Percentiles rank a stretch among this genome's conserved stretches.
phyloP scores from a whole-genome alignment of 2,113 vertebrate species.

The Oncorhynchus masou region DNA sequence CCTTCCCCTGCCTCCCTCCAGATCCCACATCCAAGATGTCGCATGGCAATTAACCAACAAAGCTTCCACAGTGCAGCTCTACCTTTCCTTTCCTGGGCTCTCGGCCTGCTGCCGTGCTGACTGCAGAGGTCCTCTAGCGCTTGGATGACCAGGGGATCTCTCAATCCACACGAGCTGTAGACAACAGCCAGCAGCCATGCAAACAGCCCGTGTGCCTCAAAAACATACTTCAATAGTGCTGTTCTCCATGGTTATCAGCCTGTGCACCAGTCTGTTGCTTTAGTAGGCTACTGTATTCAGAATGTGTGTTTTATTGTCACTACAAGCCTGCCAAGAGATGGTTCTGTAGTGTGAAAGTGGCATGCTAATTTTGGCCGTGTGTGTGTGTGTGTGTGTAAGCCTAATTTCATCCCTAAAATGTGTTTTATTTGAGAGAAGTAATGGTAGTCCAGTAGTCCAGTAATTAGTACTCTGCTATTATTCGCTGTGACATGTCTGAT shows the following conservation, averaged over 20 bases:
- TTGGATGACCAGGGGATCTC: constrained; percentile 29
- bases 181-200: too few relatives aligned
- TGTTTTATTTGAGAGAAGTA: constrained; percentile 19
- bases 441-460: constrained; percentile 18
- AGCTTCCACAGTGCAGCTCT: constrained; percentile 9
- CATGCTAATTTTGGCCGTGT: background rate
- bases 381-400: too few relatives aligned
- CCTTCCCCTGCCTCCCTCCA: background rate
- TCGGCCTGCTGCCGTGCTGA: background rate
- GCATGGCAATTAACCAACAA: constrained; percentile 52
- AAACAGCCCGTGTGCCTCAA: constrained; percentile 17
- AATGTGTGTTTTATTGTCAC: too few relatives aligned
- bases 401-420: background rate
- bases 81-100: constrained; percentile 4
- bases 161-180: constrained; percentile 6
- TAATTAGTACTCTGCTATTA: constrained; percentile 43
- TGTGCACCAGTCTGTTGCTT: constrained; percentile 11
- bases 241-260: constrained; percentile 26
- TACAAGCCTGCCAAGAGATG: too few relatives aligned
- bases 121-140: constrained; percentile 8
- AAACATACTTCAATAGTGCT: constrained; percentile 29
- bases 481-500: constrained; percentile 30
- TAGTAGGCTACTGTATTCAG: background rate
- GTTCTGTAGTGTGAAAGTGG: background rate
- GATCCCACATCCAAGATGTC: constrained; percentile 39